These are phyloP conservation scores for Apotomis turbidana DNA, from an alignment of 2,888 invertebrate species.

Conservation along the genomic window DNA sequence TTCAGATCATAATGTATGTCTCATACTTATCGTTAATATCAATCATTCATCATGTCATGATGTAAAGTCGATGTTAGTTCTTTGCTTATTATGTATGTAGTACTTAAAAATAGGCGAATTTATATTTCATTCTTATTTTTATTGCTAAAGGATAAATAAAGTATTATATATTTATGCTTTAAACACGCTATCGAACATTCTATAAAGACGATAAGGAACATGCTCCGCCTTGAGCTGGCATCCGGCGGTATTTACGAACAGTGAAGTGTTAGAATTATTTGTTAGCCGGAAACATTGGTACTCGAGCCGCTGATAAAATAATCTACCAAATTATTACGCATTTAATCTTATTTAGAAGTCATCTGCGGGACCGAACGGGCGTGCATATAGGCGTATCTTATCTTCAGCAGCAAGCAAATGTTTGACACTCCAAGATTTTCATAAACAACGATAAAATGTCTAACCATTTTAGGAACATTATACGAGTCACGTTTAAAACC, in stretches of 20 bases:
- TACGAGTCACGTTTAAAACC: too few relatives aligned
- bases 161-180: too few relatives aligned
- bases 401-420: conserved; percentile 10
- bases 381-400: conserved; percentile 9
- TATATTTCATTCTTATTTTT: too few relatives aligned
- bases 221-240: conserved; percentile 5
- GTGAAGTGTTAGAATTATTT: conserved; percentile 19
- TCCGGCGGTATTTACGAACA: neutral
- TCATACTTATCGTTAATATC: too few relatives aligned
- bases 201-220: conserved; percentile 9
- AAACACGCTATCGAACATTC: neutral
- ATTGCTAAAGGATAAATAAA: too few relatives aligned
- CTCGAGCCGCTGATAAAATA: neutral
- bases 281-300: conserved; percentile 10
- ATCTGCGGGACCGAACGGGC: neutral
- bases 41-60: too few relatives aligned
- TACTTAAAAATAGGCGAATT: too few relatives aligned
- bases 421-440: conserved; percentile 10
- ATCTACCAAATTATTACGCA: neutral
- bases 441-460: conserved; percentile 6
- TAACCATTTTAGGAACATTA: neutral
- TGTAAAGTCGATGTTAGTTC: too few relatives aligned
- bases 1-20: too few relatives aligned
- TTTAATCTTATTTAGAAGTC: conserved; percentile 10
- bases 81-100: too few relatives aligned